Conservation (phyloP, 2,797 vertebrate species). For the Loris lydekkerianus region DNA sequence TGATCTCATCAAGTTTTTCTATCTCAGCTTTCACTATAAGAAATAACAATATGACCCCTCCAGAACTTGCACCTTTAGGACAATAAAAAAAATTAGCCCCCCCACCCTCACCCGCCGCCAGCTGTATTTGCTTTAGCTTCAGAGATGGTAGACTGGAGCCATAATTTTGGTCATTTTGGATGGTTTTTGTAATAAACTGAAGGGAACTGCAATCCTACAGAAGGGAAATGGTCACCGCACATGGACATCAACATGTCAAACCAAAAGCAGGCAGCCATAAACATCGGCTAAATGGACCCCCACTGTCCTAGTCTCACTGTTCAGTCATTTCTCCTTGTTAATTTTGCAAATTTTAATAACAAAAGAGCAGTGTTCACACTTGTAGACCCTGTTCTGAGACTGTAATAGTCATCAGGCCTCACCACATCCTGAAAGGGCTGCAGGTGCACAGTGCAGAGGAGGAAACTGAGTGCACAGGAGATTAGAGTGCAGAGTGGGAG, state of each 20-base stretch:
- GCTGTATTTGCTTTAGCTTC: background rate
- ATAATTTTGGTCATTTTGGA: background rate
- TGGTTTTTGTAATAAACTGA: background rate
- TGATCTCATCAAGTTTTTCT: background rate
- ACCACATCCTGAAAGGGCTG: rapidly evolving
- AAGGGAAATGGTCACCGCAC: rapidly evolving
- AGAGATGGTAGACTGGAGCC: background rate
- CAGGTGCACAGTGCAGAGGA: too few relatives aligned
- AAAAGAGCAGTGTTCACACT: rapidly evolving
- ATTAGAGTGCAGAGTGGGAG: background rate
- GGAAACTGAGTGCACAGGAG: rapidly evolving
- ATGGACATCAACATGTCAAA: rapidly evolving
- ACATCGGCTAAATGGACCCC: rapidly evolving
- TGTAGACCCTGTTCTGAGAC: background rate
- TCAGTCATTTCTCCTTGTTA: background rate
- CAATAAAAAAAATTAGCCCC: background rate
- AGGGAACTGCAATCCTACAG: background rate
- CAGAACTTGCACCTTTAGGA: background rate
- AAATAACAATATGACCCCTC: background rate
- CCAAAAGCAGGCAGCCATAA: background rate
- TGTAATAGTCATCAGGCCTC: background rate
- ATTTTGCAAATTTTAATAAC: background rate
- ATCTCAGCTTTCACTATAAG: rapidly evolving
- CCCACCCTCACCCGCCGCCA: too few relatives aligned
- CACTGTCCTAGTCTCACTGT: background rate